Percentiles rank a stretch among this genome's conserved stretches.
Evolutionary conservation across 2,797 vertebrate species (phyloP).

Genomic region (Cyprinella venusta): DNA sequence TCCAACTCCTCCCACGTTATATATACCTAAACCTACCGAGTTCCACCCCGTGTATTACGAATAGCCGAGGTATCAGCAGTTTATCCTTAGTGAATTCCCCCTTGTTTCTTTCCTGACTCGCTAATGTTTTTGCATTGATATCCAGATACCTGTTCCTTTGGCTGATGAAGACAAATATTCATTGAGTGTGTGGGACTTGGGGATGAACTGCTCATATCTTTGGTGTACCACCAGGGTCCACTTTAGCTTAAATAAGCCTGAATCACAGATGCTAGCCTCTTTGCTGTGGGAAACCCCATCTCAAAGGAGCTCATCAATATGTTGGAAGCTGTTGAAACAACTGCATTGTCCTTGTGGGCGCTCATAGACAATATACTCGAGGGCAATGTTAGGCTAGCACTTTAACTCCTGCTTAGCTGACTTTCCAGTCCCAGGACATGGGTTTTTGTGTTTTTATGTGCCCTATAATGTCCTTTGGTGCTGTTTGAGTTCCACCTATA

Average conservation of each 20-base stretch:
- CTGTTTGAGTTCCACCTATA: constrained; percentile 10
- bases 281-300: constrained; percentile 54
- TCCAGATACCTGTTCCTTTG: constrained; percentile 16
- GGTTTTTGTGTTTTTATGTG: constrained; percentile 12
- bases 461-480: neutral
- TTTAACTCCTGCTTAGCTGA: constrained; percentile 37
- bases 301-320: constrained; percentile 61
- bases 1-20: no score
- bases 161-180: constrained; percentile 38
- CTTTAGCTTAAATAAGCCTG: constrained; percentile 42
- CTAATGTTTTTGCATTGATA: neutral
- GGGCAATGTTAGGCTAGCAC: constrained; percentile 7
- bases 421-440: neutral
- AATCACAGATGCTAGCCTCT: constrained; percentile 64
- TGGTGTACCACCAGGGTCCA: constrained; percentile 31
- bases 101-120: constrained; percentile 9
- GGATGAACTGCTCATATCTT: constrained; percentile 38
- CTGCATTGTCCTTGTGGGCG: constrained; percentile 58
- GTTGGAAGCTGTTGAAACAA: constrained; percentile 65
- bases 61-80: neutral
- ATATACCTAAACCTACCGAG: no score
- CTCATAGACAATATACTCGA: constrained; percentile 47
- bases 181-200: constrained; percentile 14
- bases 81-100: constrained; percentile 7
- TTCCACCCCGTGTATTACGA: neutral